Percentiles rank a stretch among this genome's conserved stretches.
These are phyloP conservation scores for Troides aeacus DNA, from an alignment of 2,888 invertebrate species.

Conservation along the genomic window DNA sequence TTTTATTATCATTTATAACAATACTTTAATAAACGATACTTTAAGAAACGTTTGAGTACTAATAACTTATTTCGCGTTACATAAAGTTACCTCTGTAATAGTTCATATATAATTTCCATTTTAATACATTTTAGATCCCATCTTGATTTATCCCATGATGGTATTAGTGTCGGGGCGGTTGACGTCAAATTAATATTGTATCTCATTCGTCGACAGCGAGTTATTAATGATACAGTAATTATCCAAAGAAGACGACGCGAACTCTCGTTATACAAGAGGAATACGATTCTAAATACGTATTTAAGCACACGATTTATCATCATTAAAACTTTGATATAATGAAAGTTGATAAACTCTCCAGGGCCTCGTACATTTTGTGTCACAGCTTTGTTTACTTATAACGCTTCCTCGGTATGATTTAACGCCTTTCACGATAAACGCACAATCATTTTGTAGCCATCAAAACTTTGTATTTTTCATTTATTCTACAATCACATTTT, in stretches of 20 bases:
- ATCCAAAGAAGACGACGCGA: conserved; percentile 53
- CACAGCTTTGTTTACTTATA: conserved; percentile 33
- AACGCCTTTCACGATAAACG: conserved; percentile 12
- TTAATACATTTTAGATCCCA: conserved; percentile 35
- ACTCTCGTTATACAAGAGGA: conserved; percentile 51
- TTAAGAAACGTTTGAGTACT: too few species aligned
- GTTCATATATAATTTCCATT: conserved; percentile 4
- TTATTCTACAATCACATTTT: too few species aligned
- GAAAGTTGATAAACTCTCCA: conserved; percentile 50
- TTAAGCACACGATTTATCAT: conserved; percentile 60
- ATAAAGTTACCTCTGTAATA: not conserved
- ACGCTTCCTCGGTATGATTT: conserved; percentile 19
- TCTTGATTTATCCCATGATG: conserved; percentile 50
- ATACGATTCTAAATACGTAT: conserved; percentile 55
- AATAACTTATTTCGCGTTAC: too few species aligned
- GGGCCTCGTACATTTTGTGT: conserved; percentile 44
- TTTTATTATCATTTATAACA: too few species aligned
- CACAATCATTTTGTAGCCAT: not conserved
- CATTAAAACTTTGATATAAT: conserved; percentile 62
- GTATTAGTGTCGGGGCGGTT: conserved; percentile 52
- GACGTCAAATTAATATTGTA: conserved; percentile 58
- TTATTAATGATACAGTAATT: conserved; percentile 69
- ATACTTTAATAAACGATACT: too few species aligned
- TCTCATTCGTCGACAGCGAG: conserved; percentile 54
- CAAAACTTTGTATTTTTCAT: not conserved